These are phyloP conservation scores for Lasioglossum vierecki DNA, from an alignment of 2,888 invertebrate genomes.

Conservation along the genomic window DNA sequence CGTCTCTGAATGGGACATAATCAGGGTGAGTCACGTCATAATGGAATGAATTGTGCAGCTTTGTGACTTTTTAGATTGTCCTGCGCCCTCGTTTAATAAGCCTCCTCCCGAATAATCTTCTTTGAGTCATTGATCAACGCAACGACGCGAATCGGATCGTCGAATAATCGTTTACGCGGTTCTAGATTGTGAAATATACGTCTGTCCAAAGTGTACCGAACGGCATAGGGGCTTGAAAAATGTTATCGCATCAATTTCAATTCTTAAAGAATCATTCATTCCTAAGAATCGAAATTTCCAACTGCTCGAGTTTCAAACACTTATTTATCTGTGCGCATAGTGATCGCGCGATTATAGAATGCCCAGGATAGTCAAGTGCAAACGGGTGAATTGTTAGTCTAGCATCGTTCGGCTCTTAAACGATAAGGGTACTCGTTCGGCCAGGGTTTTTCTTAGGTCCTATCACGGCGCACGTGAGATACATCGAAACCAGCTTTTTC, in stretches of 20 bases:
- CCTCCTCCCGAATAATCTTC: constrained; percentile 25
- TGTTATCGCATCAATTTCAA: neutral
- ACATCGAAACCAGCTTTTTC: constrained; percentile 67
- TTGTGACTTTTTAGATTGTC: constrained; percentile 55
- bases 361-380: constrained; percentile 10
- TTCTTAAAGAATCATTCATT: neutral
- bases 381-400: constrained; percentile 31
- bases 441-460: constrained; percentile 46
- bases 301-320: neutral
- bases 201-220: neutral
- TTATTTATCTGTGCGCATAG: neutral
- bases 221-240: neutral
- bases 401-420: constrained; percentile 34
- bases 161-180: neutral
- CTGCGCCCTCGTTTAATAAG: constrained; percentile 41
- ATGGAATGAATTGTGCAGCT: constrained; percentile 55
- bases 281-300: neutral
- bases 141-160: constrained; percentile 16
- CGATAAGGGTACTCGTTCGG: constrained; percentile 49
- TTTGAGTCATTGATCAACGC: constrained; percentile 22
- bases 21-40: constrained; percentile 71
- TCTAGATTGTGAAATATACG: neutral
- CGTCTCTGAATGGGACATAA: constrained; percentile 80
- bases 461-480: constrained; percentile 70
- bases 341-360: neutral